Evolutionary conservation across 2,797 vertebrate species (phyloP), one percentile per base, ranked within the genome.

Genomic region (Acipenser transmontanus): DNA sequence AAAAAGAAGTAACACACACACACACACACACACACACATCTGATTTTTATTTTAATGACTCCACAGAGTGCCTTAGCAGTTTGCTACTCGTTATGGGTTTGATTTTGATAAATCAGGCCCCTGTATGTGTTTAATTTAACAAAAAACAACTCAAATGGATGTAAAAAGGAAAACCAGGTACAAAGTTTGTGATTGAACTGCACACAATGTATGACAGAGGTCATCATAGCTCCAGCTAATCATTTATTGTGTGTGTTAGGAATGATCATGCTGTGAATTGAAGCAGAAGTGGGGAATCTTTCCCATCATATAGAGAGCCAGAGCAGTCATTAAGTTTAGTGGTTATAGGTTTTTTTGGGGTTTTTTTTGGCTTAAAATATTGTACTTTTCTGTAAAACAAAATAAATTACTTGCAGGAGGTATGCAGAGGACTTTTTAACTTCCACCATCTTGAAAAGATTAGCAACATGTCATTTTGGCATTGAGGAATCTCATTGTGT

Each of bases 361-460:
- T 11, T 64, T 57, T 48, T 52, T 13, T 7, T 61, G 60, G 52
- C 50, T 65, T 49, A 69, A 57, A 67, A 65, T 64, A 65, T 62
- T 56, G 13, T 20, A 50, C 9, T 61, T 59, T 50, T 47, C 20
- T 63, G 7, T 52, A 65, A 56, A 47, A 49, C n/a, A 48, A 63
- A 47, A 47, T 50, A 47, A 34, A 17, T 49, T 20, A 63, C 49
- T 63, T 64, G 48, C 65, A 59, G 59, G 62, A 65, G 62, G 63
- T 63, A 49, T 70, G 54, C 10, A 6, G 9, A 13, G 47, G 17
- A 61, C 59, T 34, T 12, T 52, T 13, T 49, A 14, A 59, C 17
- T 60, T 50, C 62, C 49, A 49, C 14, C 77, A 79, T 79, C 74
- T 76, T 80, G 76, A 75, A 80, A 62, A 56, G 67, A 78, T 81